These are phyloP conservation scores for Theristicus caerulescens DNA, from an alignment of 2,113 vertebrate species.

Conservation along the genomic window DNA sequence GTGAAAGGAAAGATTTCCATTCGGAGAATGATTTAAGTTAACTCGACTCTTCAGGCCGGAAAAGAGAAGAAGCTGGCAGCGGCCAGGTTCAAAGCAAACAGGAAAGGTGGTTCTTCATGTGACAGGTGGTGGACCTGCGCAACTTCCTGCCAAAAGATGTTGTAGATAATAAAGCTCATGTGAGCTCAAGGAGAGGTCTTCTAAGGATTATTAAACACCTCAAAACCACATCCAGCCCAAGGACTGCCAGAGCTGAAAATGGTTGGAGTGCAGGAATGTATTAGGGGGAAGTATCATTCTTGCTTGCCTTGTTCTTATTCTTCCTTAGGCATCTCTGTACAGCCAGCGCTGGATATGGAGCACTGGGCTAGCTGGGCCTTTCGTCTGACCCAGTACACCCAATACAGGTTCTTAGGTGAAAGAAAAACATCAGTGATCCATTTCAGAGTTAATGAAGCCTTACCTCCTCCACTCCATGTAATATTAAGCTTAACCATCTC, in stretches of 20 bases:
- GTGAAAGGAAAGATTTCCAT: neutral
- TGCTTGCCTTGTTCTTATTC: neutral
- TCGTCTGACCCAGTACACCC: neutral
- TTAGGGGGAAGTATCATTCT: neutral
- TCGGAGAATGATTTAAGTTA: neutral
- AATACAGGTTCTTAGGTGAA: neutral
- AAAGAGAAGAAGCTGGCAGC: neutral
- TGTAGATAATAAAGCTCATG: neutral
- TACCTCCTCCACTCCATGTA: rapidly evolving
- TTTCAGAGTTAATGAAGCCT: neutral
- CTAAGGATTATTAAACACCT: neutral
- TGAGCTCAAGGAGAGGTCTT: neutral
- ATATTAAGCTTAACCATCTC: neutral
- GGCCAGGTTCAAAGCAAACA: neutral
- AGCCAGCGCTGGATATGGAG: neutral
- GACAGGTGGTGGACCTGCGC: neutral
- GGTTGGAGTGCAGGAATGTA: neutral
- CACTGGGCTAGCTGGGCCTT: neutral
- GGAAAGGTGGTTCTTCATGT: neutral
- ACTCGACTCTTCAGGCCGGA: neutral
- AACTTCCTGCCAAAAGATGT: neutral
- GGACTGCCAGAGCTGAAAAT: neutral
- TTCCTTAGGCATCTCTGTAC: neutral
- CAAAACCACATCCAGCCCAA: neutral
- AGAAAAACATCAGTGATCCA: neutral